Evolutionary conservation across 2,113 vertebrate species (phyloP), one percentile per base, ranked within the genome.

Genomic region (Heterochromis multidens): DNA sequence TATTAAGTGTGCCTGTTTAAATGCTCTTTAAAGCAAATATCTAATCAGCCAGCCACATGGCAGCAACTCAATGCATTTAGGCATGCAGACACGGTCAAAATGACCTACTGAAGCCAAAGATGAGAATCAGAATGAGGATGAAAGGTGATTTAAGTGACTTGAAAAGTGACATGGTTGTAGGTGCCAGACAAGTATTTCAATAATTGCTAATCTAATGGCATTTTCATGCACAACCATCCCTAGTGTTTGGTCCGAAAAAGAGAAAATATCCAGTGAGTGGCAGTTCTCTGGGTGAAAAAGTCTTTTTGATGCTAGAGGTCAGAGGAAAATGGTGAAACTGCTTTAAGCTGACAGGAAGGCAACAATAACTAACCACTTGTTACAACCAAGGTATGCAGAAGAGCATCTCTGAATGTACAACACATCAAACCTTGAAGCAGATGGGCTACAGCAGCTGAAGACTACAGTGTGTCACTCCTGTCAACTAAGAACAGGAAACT

Each of bases 1-100:
- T 29, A 49, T 72, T 25, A 29, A 29, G 25, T 49, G 12, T 2
- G 37, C 67, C 25, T 29, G 67, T 49, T 49, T 43, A 72, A 72
- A 72, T 52, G 67, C 25, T 72, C 29, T 72, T 49, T 72, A 49
- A 72, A 49, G 65, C 9, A 52, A 72, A 49, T 72, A 72, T 52
- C 43, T 72, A 72, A 52, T 72, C 43, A 29, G 43, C 25, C 49
- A 52, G 43, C 49, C 25, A 31, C 17, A 2, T 52, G 29, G 67
- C 25, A 72, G 49, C 49, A 21, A 52, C 16, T 7, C 27, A 72
- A 7, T 17, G 40, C 3, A 29, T 52, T 72, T 27, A 52, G 43
- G 25, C 10, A 72, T 6, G 10, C 16, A 49, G 6, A 52, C 43
- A 72, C 21, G 25, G 25, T 29, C 43, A 72, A 72, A 49, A 21